Conservation (phyloP, 2,888 invertebrate species). For the Megalurothrips usitatus region DNA sequence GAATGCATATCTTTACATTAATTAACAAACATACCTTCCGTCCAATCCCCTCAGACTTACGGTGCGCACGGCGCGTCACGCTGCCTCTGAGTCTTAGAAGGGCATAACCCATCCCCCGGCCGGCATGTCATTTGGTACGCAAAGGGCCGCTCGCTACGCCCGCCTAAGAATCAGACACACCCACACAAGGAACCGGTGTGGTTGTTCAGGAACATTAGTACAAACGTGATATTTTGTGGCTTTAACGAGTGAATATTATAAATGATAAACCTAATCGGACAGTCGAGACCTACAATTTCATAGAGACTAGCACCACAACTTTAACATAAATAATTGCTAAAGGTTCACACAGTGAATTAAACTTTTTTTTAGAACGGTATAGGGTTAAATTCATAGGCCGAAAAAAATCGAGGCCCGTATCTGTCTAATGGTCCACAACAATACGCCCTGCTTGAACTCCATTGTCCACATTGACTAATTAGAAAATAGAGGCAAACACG, state of each 20-base stretch:
- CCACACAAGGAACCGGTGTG: slow-evolving; percentile 16
- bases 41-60: slow-evolving; percentile 12
- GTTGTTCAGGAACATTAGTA: background rate
- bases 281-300: background rate
- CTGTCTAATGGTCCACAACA: slow-evolving; percentile 20
- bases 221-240: background rate
- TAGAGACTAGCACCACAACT: slow-evolving; percentile 4
- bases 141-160: background rate
- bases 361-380: background rate
- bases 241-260: background rate
- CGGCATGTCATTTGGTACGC: too few relatives aligned
- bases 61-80: background rate
- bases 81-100: slow-evolving; percentile 5
- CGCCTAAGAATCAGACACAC: slow-evolving; percentile 9
- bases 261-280: background rate
- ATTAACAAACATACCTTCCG: slow-evolving; percentile 1
- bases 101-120: background rate
- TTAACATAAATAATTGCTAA: background rate
- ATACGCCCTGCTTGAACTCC: background rate
- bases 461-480: too few relatives aligned
- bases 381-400: background rate
- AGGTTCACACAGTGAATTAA: background rate
- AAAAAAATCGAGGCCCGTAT: background rate
- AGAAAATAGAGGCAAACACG: too few relatives aligned
- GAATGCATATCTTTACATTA: background rate